Base-by-base conservation (phyloP, 2,113 vertebrate species). In the Gasterosteus nipponicus region DNA sequence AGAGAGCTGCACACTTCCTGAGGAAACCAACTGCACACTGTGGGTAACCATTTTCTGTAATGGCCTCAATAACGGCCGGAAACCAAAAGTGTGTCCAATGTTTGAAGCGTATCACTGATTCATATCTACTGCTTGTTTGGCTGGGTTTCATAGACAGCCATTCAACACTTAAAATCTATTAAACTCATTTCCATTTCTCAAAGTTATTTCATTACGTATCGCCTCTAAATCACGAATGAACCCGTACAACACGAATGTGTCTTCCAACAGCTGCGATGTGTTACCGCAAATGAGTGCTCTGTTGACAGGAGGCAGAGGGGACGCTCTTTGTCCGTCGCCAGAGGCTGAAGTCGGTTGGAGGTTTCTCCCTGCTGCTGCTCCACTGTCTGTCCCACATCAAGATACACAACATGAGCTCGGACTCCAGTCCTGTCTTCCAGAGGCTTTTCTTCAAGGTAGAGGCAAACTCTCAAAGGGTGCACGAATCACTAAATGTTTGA, bases 381-480 rank as follows among this genome's bases (percentile, higher is more conserved):
- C 96, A 95, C 84, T 96, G 95, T 78, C 68, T 95, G 61, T 95
- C 95, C 74, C 96, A 96, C 8, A 62, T 97, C 26, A 9, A 89
- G 33, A 71, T 90, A 0, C 75, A 89, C 1, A 90, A 96, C 67
- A 82, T 95, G 83, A 67, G 31, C 69, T 86, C 89, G 0, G 94
- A 97, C 78, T 81, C 83, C 73, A 92, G 22, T 41, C 93, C 95
- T 2, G 57, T 80, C 35, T 98, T 96, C 75, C 94, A 92, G 63
- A 92, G 92, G 41, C 77, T 92, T 22, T 97, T 97, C 87, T 94
- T 95, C 73, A 93, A 96, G 96, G 97, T 98, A 91, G 10, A 46
- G 26, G 67, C 51, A 75, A 33, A 58, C 22, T 59, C 39, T 51
- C 22, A 26, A 41, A 26, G 15, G 29, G 3, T 41, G 14, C 31